phyloP scores from a whole-genome alignment of 2,888 invertebrate genomes.

The Crocallis elinguaria region DNA sequence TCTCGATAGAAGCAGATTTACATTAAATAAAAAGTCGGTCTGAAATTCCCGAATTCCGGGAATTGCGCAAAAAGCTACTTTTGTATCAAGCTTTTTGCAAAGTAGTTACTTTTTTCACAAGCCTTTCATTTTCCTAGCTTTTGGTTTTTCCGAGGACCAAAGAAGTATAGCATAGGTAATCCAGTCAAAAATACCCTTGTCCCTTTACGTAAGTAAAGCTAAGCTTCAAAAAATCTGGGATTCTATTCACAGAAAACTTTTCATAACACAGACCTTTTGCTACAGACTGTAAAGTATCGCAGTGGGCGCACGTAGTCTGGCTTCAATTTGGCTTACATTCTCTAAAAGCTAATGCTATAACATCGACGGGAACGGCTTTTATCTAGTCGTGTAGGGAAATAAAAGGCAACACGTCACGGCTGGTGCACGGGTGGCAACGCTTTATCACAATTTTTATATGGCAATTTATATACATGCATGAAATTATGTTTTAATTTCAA shows the following conservation, averaged over 20 bases:
- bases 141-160: no score
- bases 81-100: no score
- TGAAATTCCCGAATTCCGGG: no score
- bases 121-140: no score
- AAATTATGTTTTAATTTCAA: no score
- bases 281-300: background rate
- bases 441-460: no score
- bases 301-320: conserved; percentile 15
- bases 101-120: no score
- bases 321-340: conserved; percentile 35
- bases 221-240: background rate
- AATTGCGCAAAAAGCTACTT: no score
- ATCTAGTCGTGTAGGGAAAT: conserved; percentile 52
- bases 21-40: no score
- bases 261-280: background rate
- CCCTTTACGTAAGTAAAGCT: background rate
- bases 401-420: conserved; percentile 46
- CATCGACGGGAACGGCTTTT: conserved; percentile 51
- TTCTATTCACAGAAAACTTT: background rate
- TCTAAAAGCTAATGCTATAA: conserved; percentile 46
- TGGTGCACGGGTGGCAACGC: conserved; percentile 28
- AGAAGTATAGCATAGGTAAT: no score
- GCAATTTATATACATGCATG: no score
- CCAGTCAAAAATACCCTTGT: background rate
- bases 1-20: no score